Conservation (phyloP, 2,888 invertebrate species). For the Eutolmus rufibarbis region DNA sequence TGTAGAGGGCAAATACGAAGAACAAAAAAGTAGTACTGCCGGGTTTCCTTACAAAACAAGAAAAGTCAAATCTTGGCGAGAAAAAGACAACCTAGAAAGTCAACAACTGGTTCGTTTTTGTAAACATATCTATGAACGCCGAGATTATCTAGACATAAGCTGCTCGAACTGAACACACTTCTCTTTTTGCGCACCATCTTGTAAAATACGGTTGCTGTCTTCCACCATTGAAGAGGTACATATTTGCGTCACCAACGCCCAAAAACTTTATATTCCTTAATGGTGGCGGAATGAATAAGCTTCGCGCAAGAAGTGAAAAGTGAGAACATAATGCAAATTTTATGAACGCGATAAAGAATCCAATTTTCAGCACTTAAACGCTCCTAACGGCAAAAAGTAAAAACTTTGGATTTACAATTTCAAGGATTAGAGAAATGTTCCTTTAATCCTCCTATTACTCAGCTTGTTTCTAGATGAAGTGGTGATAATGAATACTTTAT, state of each 20-base stretch:
- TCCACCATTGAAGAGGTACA: background rate
- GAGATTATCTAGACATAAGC: background rate
- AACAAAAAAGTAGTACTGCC: background rate
- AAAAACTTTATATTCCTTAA: slow-evolving; percentile 1
- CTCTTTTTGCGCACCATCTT: background rate
- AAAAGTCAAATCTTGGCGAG: background rate
- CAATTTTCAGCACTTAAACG: slow-evolving; percentile 48
- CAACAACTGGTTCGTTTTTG: background rate
- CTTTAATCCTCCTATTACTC: background rate
- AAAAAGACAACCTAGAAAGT: background rate
- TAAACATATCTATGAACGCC: background rate
- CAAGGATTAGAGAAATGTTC: slow-evolving; percentile 39
- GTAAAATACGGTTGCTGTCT: background rate
- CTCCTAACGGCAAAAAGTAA: slow-evolving; percentile 42
- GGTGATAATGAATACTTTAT: slow-evolving; percentile 39
- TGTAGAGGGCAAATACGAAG: no score
- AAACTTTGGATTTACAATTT: slow-evolving; percentile 45
- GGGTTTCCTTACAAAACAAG: background rate
- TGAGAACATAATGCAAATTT: slow-evolving; percentile 48
- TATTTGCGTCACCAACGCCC: background rate
- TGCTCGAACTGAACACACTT: background rate
- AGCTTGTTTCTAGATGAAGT: slow-evolving; percentile 11
- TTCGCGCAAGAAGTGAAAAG: slow-evolving; percentile 44
- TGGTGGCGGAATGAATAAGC: slow-evolving; percentile 17
- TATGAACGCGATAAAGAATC: slow-evolving; percentile 47